Evolutionary conservation across 2,797 vertebrate species (phyloP).

Genomic region (Chloroceryle inda): DNA sequence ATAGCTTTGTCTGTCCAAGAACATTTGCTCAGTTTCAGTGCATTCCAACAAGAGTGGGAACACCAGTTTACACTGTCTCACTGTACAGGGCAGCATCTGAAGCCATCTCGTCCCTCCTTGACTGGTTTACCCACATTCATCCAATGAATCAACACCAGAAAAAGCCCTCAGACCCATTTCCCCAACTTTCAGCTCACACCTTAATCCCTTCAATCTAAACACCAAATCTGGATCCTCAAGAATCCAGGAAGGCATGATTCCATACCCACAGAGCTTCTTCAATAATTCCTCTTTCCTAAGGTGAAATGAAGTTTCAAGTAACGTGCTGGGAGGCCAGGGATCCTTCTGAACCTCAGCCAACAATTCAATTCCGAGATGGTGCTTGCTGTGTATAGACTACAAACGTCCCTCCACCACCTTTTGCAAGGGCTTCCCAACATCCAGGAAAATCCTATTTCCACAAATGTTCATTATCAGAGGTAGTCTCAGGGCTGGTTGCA

Average conservation of each 20-base stretch:
- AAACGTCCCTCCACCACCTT: not conserved
- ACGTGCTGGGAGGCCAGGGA: not conserved
- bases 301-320: not conserved
- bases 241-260: not conserved
- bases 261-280: not conserved
- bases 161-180: not conserved
- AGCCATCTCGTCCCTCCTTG: not conserved
- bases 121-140: not conserved
- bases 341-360: not conserved
- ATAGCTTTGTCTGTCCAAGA: not conserved
- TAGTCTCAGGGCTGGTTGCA: not conserved
- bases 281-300: not conserved
- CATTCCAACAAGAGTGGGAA: not conserved
- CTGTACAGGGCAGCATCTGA: not conserved
- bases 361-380: fast-evolving
- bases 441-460: not conserved
- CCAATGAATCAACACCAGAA: not conserved
- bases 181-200: not conserved
- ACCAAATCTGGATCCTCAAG: not conserved
- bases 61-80: not conserved
- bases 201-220: not conserved
- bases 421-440: fast-evolving
- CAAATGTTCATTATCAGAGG: fast-evolving
- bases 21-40: not conserved
- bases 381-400: fast-evolving